Percentiles rank a stretch among this genome's conserved stretches.
phyloP scores from a whole-genome alignment of 2,888 invertebrate genomes.

The Cistogaster globosa region DNA sequence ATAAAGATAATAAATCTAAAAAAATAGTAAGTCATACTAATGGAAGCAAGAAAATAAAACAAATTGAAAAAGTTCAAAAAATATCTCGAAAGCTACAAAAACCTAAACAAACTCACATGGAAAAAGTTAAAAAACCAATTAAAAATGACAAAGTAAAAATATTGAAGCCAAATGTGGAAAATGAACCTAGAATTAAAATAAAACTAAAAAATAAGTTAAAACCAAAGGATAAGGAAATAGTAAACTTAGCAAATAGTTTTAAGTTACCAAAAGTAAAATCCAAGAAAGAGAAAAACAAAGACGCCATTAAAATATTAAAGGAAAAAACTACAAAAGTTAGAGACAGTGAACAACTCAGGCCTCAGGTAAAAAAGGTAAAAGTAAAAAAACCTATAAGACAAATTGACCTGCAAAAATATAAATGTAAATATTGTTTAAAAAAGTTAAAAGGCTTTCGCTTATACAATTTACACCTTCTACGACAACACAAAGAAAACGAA shows the following conservation, averaged over 20 bases:
- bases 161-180: background rate
- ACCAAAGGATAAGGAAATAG: constrained; percentile 44
- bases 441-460: constrained; percentile 71
- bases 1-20: background rate
- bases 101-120: background rate
- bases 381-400: constrained; percentile 67
- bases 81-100: constrained; percentile 28
- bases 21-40: constrained; percentile 27
- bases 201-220: constrained; percentile 41
- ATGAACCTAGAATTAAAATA: constrained; percentile 25
- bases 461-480: constrained; percentile 67
- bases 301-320: constrained; percentile 20
- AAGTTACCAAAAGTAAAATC: constrained; percentile 48
- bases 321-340: constrained; percentile 22
- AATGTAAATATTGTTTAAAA: constrained; percentile 68
- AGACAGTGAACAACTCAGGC: background rate
- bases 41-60: constrained; percentile 24
- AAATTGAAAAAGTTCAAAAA: constrained; percentile 31
- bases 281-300: constrained; percentile 28
- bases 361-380: constrained; percentile 61
- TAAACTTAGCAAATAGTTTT: constrained; percentile 21
- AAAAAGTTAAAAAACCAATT: constrained; percentile 11
- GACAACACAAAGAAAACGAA: constrained; percentile 60
- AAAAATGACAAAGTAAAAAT: constrained; percentile 8
- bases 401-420: constrained; percentile 70